These are phyloP conservation scores for Sarcophaga caerulescens DNA, from an alignment of 2,888 invertebrate species.

Conservation along the genomic window DNA sequence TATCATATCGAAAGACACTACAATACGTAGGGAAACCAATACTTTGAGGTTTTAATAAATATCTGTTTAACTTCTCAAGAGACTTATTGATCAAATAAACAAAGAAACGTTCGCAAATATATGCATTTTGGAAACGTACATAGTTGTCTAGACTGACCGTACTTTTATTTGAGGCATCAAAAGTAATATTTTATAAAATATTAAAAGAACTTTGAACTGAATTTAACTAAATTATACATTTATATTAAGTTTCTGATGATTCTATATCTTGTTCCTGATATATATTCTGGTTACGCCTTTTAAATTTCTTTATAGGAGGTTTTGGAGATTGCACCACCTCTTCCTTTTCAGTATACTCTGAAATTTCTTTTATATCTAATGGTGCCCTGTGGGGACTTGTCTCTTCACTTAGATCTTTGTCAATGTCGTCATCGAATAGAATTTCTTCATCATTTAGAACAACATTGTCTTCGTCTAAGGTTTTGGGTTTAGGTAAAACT, in stretches of 20 bases:
- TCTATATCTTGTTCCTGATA: slow-evolving; percentile 74
- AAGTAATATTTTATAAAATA: no score
- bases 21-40: no score
- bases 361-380: background rate
- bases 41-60: no score
- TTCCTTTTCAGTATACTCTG: background rate
- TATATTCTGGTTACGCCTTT: slow-evolving; percentile 78
- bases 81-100: no score
- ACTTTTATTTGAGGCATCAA: no score
- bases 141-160: no score
- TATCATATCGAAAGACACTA: no score
- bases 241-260: slow-evolving; percentile 13
- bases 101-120: no score
- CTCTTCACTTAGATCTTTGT: background rate
- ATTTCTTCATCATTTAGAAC: slow-evolving; percentile 66
- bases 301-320: slow-evolving; percentile 78
- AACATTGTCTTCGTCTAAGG: slow-evolving; percentile 28
- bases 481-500: slow-evolving; percentile 74
- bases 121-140: no score
- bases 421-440: slow-evolving; percentile 48
- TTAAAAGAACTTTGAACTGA: no score
- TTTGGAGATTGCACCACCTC: slow-evolving; percentile 55
- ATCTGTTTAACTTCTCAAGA: no score
- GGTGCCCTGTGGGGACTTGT: background rate
- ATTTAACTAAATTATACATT: background rate